Base-by-base conservation (phyloP, 37 sponge, comb jelly and placozoan genomes). In the Axinella damicornis region DNA sequence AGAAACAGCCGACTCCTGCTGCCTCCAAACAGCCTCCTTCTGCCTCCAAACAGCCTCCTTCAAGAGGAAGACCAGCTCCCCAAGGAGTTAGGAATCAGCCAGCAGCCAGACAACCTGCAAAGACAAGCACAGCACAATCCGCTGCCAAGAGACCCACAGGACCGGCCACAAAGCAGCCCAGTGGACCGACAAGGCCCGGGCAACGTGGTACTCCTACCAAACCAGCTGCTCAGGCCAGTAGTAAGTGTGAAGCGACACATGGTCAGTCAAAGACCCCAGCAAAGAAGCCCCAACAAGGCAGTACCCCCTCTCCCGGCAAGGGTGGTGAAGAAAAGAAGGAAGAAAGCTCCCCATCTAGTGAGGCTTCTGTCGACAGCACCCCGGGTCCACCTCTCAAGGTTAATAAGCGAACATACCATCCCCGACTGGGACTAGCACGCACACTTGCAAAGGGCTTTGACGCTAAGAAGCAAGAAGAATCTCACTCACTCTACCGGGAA, bases 391-490 rank as follows among this genome's bases (percentile, higher is more conserved):
- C 63, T 5, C 34, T 69, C 1, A 71, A 74, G 39, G 46, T 41
- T 9, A 98, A 98, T 68, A 81, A 83, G 52, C 78, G 72, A n/a
- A 84, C 78, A 19, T 73, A 92, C 53, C 85, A 84, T 22, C 82
- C 98, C 24, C 67, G 96, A 25, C 87, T 98, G 19, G 98, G 98
- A 0, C 77, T 98, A 20, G 98, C 98, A 20, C 73, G 96, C 59
- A 88, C 77, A 16, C 88, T 98, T 17, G 58, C 77, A 30, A 87
- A 94, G 65, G 66, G 68, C 19, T 34, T 59, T 9, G 27, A 66
- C 33, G 69, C 67, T 12, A 41, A 68, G 12, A 81, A 85, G 54
- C 54, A 41, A 1, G 83, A 91, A 35, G 94, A 96, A 74, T 46
- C 87, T 4, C 76, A 83, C 22, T 30, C 71, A 22, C 65, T 98